phyloP scores from a whole-genome alignment of 2,888 invertebrate species.

The Furcula furcula region DNA sequence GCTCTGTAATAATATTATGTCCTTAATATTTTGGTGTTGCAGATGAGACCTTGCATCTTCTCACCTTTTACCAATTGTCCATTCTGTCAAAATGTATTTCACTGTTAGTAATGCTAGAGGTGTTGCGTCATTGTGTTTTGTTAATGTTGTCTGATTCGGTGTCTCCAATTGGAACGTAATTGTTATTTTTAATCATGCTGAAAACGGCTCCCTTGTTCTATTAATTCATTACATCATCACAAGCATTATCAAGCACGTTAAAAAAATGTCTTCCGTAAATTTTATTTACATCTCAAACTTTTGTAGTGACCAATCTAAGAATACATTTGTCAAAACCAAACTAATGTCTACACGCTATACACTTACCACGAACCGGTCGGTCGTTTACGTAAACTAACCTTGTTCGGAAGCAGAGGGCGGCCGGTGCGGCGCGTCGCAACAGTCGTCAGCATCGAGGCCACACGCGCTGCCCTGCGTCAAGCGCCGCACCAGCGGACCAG shows the following conservation, averaged over 20 bases:
- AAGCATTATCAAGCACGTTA: no score
- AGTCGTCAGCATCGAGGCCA: slow-evolving; percentile 79
- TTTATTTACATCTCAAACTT: no score
- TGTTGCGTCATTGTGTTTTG: slow-evolving; percentile 22
- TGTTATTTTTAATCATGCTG: no score
- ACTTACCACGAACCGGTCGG: slow-evolving; percentile 18
- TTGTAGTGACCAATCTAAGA: no score
- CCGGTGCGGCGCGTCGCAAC: slow-evolving; percentile 78
- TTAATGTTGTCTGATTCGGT: slow-evolving; percentile 11
- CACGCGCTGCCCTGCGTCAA: slow-evolving; percentile 79
- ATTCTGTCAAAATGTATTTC: slow-evolving; percentile 64
- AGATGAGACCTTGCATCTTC: slow-evolving; percentile 31
- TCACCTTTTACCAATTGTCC: slow-evolving; percentile 60
- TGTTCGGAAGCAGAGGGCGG: slow-evolving; percentile 74
- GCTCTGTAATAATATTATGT: slow-evolving; percentile 27
- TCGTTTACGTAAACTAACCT: slow-evolving; percentile 55
- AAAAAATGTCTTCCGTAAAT: no score
- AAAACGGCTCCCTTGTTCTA: no score
- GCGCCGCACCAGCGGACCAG: slow-evolving; percentile 81
- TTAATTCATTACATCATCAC: no score
- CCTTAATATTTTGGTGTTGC: slow-evolving; percentile 10
- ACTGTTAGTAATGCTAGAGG: slow-evolving; percentile 38
- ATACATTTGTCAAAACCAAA: no score
- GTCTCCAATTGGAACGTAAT: slow-evolving; percentile 2
- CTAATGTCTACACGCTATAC: no score